Base-by-base conservation (phyloP, 2,888 invertebrate genomes). In the Meteorus colon region DNA sequence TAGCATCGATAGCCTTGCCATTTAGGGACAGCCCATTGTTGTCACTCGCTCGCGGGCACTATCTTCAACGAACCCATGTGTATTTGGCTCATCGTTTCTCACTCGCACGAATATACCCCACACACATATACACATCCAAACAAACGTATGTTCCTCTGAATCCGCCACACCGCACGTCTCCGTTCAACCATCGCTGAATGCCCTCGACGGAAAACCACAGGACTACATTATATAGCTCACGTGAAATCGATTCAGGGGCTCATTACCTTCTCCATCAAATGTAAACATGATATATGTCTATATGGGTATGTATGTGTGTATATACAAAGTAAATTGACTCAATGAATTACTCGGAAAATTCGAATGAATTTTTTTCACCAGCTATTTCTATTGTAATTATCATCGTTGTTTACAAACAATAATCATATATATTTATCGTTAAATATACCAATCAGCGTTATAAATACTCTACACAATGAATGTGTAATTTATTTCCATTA, bases 1-100 rank as follows among this genome's bases (percentile, higher is more conserved):
- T 86, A 87, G 84, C 86, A 85, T 83, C 85, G 85, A 85, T 86
- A 85, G 86, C 82, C 84, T 81, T 82, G 81, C 86, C 81, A 83
- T 82, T 82, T 48, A 48, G 81, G 81, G 81, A 79, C 77, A 79
- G 79, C 73, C 80, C 81, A 83, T 83, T 84, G 83, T 84, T 84
- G 83, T 79, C 79, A 79, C 73, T 63, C n/a, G 77, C 81, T 79
- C 75, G 73, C 77, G 83, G 71, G 81, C 81, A 77, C 78, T 81
- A 78, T 78, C 81, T 80, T 80, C 82, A 80, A 73, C 77, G 48
- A 59, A 74, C 63, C 68, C 74, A 75, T 75, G 72, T 41, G 31
- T 62, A 60, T n/a, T 62, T 31, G 34, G 37, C n/a, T 27, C 24
- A n/a, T 37, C 24, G 16, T 71, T 19, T 55, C 41, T 60, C 48